Percentiles rank a stretch among this genome's conserved stretches.
Evolutionary conservation across 2,797 vertebrate genomes (phyloP).

Genomic region (Aythya fuligula): DNA sequence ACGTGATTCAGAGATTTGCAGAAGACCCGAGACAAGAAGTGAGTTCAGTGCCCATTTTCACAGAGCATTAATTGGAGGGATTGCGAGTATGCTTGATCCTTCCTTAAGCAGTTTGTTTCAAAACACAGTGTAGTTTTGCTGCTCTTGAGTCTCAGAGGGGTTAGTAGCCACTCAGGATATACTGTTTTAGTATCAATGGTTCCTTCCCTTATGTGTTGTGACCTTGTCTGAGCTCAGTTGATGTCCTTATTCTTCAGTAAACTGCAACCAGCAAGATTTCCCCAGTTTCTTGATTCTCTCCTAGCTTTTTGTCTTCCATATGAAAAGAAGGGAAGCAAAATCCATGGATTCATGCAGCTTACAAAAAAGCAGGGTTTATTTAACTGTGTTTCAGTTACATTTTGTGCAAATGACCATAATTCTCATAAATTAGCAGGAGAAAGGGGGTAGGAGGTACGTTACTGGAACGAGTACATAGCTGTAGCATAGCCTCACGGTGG

Average conservation of each 20-base stretch:
- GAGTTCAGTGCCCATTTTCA: slow-evolving; percentile 58
- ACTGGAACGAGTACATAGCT: neutral
- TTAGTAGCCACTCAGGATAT: neutral
- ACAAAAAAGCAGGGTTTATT: neutral
- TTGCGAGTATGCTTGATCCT: neutral
- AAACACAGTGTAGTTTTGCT: neutral
- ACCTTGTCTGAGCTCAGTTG: neutral
- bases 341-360: neutral
- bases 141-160: neutral
- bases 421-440: neutral
- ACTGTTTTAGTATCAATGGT: neutral
- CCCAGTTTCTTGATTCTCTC: neutral
- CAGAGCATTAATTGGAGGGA: neutral
- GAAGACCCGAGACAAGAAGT: slow-evolving; percentile 98
- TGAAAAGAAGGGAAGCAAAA: neutral
- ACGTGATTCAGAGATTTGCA: slow-evolving; percentile 98
- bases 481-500: neutral
- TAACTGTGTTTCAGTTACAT: neutral
- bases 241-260: neutral
- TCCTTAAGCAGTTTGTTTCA: neutral
- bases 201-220: neutral
- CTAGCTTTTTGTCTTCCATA: neutral
- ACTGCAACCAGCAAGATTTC: neutral
- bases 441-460: slow-evolving; percentile 20
- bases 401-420: slow-evolving; percentile 15